These are phyloP conservation scores for Geococcyx californianus DNA, from an alignment of 2,113 vertebrate genomes.

Conservation along the genomic window DNA sequence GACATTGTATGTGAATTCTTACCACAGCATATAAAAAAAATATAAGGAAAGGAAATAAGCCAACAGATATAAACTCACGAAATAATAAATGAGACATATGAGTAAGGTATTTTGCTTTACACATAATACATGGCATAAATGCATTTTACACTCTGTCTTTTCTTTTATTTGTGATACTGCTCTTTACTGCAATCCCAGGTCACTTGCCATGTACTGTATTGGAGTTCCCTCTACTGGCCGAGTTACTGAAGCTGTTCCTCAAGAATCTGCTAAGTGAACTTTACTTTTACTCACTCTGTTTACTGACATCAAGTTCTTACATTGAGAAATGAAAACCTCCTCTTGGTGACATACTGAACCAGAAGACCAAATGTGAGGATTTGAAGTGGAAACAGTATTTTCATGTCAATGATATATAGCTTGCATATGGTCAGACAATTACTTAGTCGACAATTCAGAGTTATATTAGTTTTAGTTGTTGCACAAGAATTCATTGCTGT, in stretches of 20 bases:
- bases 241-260: slow-evolving; percentile 16
- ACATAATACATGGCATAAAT: neutral
- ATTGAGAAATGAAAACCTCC: neutral
- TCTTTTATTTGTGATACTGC: neutral
- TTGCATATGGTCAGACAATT: neutral
- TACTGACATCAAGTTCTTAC: neutral
- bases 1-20: neutral
- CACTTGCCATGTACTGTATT: slow-evolving; percentile 41
- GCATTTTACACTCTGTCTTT: neutral
- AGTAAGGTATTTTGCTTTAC: neutral
- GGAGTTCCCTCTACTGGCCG: slow-evolving; percentile 66
- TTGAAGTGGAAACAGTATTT: neutral
- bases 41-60: neutral
- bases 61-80: neutral
- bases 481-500: neutral
- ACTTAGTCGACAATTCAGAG: neutral
- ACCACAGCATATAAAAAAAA: neutral
- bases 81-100: neutral
- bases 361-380: neutral
- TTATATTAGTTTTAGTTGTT: neutral
- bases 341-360: neutral
- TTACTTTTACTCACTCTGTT: neutral
- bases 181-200: neutral
- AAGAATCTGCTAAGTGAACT: neutral
- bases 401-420: neutral